Conservation (phyloP, 2,797 vertebrate species). For the Danio aesculapii region DNA sequence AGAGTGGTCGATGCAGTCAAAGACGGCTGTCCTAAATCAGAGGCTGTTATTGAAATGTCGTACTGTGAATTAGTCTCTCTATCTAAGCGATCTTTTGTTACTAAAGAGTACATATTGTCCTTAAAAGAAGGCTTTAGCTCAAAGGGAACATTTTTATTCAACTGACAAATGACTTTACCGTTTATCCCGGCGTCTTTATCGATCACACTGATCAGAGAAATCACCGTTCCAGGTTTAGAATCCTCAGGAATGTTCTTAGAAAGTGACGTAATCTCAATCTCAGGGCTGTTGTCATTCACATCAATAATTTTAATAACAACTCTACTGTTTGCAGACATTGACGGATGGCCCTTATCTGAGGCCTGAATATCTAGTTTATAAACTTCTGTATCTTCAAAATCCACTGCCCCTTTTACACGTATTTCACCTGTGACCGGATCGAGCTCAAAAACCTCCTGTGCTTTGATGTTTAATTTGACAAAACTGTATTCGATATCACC, state of each 20-base stretch:
- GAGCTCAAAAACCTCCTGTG: constrained; percentile 66
- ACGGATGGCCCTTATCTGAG: constrained; percentile 68
- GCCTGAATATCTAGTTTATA: constrained; percentile 71
- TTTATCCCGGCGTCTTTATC: constrained; percentile 75
- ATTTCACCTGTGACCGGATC: constrained; percentile 69
- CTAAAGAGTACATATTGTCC: constrained; percentile 76
- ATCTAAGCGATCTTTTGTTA: constrained; percentile 71
- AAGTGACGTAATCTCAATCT: constrained; percentile 74
- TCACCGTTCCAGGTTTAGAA: constrained; percentile 69
- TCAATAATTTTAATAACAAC: constrained; percentile 74
- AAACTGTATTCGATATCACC: constrained; percentile 66
- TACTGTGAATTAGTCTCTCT: constrained; percentile 70
- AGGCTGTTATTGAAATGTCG: constrained; percentile 73
- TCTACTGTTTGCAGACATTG: constrained; percentile 63
- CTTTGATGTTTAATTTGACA: constrained; percentile 60
- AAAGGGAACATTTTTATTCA: constrained; percentile 69
- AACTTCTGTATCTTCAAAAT: constrained; percentile 68
- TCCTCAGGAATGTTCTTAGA: constrained; percentile 70
- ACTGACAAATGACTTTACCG: constrained; percentile 71
- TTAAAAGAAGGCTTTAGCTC: constrained; percentile 71
- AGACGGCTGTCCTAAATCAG: constrained; percentile 72
- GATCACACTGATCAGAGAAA: constrained; percentile 71
- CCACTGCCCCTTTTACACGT: constrained; percentile 66
- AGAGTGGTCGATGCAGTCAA: constrained; percentile 66
- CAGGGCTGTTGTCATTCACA: constrained; percentile 76